A percentile compares a stretch with the other conserved stretches of the same genome.
phyloP scores from a whole-genome alignment of 2,888 invertebrate genomes.

The Amblyjoppa fuscipennis region DNA sequence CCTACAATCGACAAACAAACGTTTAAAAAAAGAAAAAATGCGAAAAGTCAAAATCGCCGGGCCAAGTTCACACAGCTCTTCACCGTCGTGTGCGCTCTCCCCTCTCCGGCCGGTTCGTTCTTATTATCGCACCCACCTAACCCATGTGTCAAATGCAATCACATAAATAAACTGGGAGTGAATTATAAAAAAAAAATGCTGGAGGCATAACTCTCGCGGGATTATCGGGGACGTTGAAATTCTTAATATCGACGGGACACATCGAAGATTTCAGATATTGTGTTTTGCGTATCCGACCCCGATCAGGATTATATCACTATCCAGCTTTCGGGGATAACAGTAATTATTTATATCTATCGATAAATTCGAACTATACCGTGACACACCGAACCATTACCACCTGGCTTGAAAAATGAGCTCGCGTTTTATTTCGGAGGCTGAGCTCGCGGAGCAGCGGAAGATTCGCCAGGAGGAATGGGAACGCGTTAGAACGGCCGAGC shows the following conservation, averaged over 20 bases:
- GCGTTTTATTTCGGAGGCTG: conserved; percentile 95
- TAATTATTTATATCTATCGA: conserved; percentile 15
- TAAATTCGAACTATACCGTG: background rate
- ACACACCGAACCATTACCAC: conserved; percentile 37
- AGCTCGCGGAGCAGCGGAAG: conserved; percentile 92
- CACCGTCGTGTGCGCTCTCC: background rate
- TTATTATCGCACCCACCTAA: conserved; percentile 43
- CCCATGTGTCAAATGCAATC: conserved; percentile 59
- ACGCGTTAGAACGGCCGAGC: conserved; percentile 95
- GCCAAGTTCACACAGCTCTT: no score
- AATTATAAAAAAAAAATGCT: conserved; percentile 31
- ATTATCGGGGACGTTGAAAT: conserved; percentile 5
- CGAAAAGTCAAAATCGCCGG: no score
- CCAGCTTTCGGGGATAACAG: background rate
- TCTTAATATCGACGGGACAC: background rate
- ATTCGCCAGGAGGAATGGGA: conserved; percentile 98
- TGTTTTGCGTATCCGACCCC: background rate
- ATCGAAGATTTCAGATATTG: background rate
- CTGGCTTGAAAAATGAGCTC: conserved; percentile 90
- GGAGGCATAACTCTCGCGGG: background rate
- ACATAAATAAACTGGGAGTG: conserved; percentile 59
- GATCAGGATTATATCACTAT: conserved; percentile 10
- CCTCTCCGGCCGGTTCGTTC: conserved; percentile 4
- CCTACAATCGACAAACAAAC: no score
- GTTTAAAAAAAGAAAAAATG: no score